Conservation (phyloP, 2,797 vertebrate species). For the Dipus sagitta region DNA sequence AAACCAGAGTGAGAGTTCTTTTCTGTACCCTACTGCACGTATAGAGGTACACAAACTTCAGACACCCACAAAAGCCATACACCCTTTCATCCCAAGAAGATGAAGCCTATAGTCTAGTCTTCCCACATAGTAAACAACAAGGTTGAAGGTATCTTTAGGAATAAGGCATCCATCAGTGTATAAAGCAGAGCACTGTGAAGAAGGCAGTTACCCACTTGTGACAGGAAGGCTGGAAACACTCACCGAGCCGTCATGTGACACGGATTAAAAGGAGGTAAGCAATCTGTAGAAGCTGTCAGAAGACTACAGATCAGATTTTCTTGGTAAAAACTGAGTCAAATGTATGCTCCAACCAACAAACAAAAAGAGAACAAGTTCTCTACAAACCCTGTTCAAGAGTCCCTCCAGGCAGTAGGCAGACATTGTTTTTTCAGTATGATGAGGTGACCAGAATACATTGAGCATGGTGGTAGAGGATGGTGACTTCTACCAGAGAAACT, state of each 20-base stretch:
- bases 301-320: neutral
- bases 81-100: neutral
- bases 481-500: neutral
- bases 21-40: neutral
- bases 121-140: neutral
- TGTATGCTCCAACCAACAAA: no score
- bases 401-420: neutral
- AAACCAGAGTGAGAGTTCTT: neutral
- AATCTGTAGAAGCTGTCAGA: neutral
- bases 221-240: neutral
- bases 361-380: neutral
- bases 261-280: neutral
- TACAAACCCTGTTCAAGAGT: neutral
- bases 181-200: neutral
- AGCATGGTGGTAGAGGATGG: neutral
- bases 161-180: slow-evolving; percentile 27
- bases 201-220: neutral
- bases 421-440: neutral
- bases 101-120: neutral
- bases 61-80: neutral
- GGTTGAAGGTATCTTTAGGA: slow-evolving; percentile 17
- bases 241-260: neutral
- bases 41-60: neutral
- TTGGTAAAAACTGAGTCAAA: neutral
- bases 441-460: neutral